phyloP scores from a whole-genome alignment of 2,888 invertebrate species.

The Epinotia nisella region DNA sequence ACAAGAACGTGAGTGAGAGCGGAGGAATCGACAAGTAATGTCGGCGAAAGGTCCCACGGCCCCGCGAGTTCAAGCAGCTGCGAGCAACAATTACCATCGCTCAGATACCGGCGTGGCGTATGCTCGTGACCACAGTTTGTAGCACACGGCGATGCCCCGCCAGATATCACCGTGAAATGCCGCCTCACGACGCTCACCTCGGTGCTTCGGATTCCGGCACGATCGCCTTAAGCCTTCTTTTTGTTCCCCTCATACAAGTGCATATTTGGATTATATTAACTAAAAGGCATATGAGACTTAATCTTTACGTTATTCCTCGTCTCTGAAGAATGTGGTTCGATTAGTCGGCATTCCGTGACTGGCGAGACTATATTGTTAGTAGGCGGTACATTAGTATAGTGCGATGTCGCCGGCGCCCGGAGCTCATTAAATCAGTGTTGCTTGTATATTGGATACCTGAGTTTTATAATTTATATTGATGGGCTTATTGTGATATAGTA shows the following conservation, averaged over 20 bases:
- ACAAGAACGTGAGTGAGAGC: slow-evolving; percentile 48
- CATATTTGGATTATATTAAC: slow-evolving; percentile 13
- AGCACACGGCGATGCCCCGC: slow-evolving; percentile 74
- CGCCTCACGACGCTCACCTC: slow-evolving; percentile 77
- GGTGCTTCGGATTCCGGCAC: slow-evolving; percentile 71
- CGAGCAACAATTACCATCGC: slow-evolving; percentile 75
- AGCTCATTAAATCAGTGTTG: slow-evolving; percentile 65
- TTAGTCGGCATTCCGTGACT: slow-evolving; percentile 80
- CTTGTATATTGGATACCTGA: slow-evolving; percentile 40
- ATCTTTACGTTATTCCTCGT: slow-evolving; percentile 57
- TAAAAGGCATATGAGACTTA: slow-evolving; percentile 8
- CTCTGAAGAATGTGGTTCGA: slow-evolving; percentile 78
- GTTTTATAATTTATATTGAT: slow-evolving; percentile 39
- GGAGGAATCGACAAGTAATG: slow-evolving; percentile 33
- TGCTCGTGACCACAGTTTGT: slow-evolving; percentile 80
- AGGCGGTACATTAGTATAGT: slow-evolving; percentile 73
- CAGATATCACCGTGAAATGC: slow-evolving; percentile 81
- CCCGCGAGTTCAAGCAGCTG: slow-evolving; percentile 71
- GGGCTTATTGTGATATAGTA: slow-evolving; percentile 30
- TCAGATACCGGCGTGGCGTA: slow-evolving; percentile 73
- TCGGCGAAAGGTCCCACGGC: slow-evolving; percentile 66
- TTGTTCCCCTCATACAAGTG: slow-evolving; percentile 51
- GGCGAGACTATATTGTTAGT: slow-evolving; percentile 58
- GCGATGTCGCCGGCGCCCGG: slow-evolving; percentile 68
- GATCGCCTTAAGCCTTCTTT: slow-evolving; percentile 63